Evolutionary conservation across 2,113 vertebrate genomes (phyloP), one percentile per base, ranked within the genome.

Genomic region (Notothenia rossii): DNA sequence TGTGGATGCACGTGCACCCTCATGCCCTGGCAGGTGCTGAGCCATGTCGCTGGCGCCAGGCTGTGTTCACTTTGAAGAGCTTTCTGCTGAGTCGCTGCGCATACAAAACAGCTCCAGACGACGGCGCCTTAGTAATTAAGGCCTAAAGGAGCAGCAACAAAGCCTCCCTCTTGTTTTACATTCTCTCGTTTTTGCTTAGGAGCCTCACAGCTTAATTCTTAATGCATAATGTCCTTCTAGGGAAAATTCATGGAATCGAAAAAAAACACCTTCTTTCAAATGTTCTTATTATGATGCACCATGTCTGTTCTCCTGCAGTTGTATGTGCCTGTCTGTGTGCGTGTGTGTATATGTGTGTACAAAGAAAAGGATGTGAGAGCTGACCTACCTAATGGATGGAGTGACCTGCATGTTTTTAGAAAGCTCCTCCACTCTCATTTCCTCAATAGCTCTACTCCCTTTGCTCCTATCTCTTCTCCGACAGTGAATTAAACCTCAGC

Each of bases 121-220:
- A 64, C 60, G 72, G 88, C 80, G 87, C 84, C 89, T 88, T 85
- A 86, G 91, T 92, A 91, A 94, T 94, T 92, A 90, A 86, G 78
- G 87, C 88, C 87, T 90, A 84, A 88, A 93, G 88, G 75, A 91
- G 81, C 82, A 70, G 61, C 74, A 86, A 89, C 77, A 89, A 89
- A 89, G 81, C 69, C 86, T 90, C 60, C 59, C 33, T 86, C 86
- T 92, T 79, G 58, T 90, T 91, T 89, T 82, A 89, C 85, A 85
- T 87, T 85, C 40, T 48, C 66, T 82, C 72, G 72, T 85, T 89
- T 86, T 87, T 84, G 77, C 73, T 61, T 75, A 43, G 18, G 51
- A 90, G 77, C 62, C 77, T 62, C 5, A 14, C 7, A 6, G 78
- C 84, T 76, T 82, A 72, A 71, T 81, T 87, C 78, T 65, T 86